Base-by-base conservation (phyloP, 2,888 invertebrate species). In the Synanthedon myopaeformis region DNA sequence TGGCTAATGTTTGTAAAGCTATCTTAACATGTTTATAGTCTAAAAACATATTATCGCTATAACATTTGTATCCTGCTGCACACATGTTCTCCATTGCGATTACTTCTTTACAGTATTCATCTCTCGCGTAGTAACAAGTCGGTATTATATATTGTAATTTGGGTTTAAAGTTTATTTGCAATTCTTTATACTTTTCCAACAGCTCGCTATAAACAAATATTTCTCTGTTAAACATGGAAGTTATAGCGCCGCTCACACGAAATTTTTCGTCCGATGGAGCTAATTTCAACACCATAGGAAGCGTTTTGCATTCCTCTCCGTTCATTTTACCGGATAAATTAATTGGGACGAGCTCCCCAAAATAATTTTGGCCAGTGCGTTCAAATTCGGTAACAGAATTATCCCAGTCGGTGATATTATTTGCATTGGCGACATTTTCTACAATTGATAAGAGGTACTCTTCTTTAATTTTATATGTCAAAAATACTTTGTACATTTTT, bases 181-280 rank as follows among this genome's bases (percentile, higher is more conserved):
- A 52, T 52, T 72, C 61, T 42, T 57, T 42, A 58, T 79, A 85
- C 53, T 64, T 67, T 42, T 61, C 57, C 1, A 85, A 61, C 49
- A 87, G 53, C 48, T 66, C 60, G 1, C 73, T 64, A 56, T 87
- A 87, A 42, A 80, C 67, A 63, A 67, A 86, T 41, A 82, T 75
- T 69, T 87, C 86, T 58, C 75, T 68, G 1, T 62, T 65, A 61
- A 85, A 87, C 68, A 85, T 72, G 6, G 63, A 42, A 5, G 82
- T 79, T 2, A 86, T 61, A 3, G 86, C 85, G 0, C 82, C 85
- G 48, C 84, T 85, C 1, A 84, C 70, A 48, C 85, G 70, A 58
- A 69, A 85, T 56, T 70, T 68, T 56, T 82, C 81, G 58, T 85
- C 79, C 3, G 69, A 76, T 5, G 87, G 86, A 51, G 86, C 82